Evolutionary conservation across 1,140 invertebrate species (phyloP), one percentile per base, ranked within the genome.

Genomic region (Cardiocondyla obscurior): DNA sequence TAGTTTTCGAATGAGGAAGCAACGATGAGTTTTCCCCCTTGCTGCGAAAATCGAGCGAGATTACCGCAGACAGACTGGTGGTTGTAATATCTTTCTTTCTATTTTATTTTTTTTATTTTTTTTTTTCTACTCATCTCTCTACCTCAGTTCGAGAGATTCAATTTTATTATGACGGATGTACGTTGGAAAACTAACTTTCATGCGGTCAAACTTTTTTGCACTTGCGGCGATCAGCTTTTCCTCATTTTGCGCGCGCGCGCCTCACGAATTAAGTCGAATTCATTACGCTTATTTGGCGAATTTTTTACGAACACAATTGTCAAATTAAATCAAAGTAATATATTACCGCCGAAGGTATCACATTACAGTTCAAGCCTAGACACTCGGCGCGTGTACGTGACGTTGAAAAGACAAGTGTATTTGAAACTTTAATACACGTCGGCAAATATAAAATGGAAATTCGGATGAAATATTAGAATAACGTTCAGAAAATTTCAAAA

Each of bases 151-250:
- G 55, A 51, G 28, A 53, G 62, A 49, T 79, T 79, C 74, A 69
- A 67, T 79, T 79, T 79, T 79, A 79, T 79, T 69, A 69, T 62
- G 60, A 53, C 46, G 74, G 62, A 79, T 79, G 74, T 55, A 79
- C 46, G 74, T 67, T 22, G 74, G 74, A 39, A 42, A 79, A 67
- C 46, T 55, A 69, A 79, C 74, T 79, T 79, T 51, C 12, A 25
- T 25, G 62, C 74, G 46, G 74, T 67, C 25, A 39, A 77, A 76
- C 44, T 82, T 82, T 74, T 77, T 42, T 51, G 30, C 39, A 46
- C 60, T 67, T 49, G 46, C 28, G 57, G 33, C 62, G 74, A 79
- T 79, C 60, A 28, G 46, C 60, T 67, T 67, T 77, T 69, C 73
- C 44, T 77, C 22, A 19, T 33, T 36, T 22, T 33, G 19, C 22